Base-by-base conservation (phyloP, 2,797 vertebrate species). In the Botia kubotai region DNA sequence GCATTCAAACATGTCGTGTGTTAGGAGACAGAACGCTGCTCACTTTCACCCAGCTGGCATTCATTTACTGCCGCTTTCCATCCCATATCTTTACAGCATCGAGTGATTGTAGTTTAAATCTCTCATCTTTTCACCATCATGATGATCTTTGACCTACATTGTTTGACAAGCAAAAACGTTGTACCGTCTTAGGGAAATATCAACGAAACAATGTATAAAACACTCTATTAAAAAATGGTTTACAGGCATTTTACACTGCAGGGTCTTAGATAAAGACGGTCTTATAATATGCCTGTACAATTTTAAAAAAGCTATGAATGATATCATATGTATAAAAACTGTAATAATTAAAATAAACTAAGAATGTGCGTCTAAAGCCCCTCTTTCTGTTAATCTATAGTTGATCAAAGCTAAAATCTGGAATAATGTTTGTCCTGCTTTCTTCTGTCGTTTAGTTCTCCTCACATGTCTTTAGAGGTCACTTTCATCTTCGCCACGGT, bases 381-480 rank as follows among this genome's bases (percentile, higher is more conserved):
- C 36, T 23, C 0, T 48, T 11, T 48, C 16, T 23, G 26, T 36
- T 26, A 66, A 26, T 36, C 50, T 53, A 14, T 60, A 72, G 46
- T 73, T n/a, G 52, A 79, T 19, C 26, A 21, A 72, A 50, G 13
- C 36, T 46, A 13, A 46, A 48, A 69, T 52, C 21, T 48, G 17
- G 12, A 46, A 2, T 72, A n/a, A 39, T n/a, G 63, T 53, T 72
- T 17, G 19, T 33, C 46, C 66, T 57, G 53, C 6, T 39, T 11
- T 52, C 5, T 5, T 62, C 29, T 10, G 36, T 5, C n/a, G 11
- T 72, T 66, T 16, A 58, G 29, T 17, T 87, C 36, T 55, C 76
- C 79, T 94, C 88, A 95, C 77, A 94, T 93, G 79, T 96, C 93
- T 89, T 95, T 95, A 87, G 91, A 90, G 87, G 82, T 92, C 84